Evolutionary conservation across 2,113 vertebrate genomes (phyloP).

Genomic region (Heterotis niloticus): DNA sequence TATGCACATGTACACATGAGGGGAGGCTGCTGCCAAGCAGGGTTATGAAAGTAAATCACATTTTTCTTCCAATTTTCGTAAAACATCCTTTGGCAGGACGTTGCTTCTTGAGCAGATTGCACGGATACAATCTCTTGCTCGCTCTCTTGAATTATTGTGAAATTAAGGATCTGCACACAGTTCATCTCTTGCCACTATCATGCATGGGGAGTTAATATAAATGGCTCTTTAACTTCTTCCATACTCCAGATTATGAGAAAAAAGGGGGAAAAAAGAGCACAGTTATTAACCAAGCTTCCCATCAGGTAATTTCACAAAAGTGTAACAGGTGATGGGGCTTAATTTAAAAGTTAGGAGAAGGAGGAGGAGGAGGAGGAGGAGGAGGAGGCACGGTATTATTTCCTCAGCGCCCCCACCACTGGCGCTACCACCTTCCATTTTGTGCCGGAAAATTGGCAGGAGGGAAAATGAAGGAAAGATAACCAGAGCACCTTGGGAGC

Average conservation of each 20-base stretch:
- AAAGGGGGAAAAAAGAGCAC: slow-evolving; percentile 1
- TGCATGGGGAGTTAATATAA: slow-evolving; percentile 20
- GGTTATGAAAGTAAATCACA: no score
- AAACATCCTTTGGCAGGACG: no score
- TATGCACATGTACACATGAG: no score
- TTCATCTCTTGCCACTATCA: slow-evolving; percentile 11
- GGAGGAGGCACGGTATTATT: slow-evolving; percentile 31
- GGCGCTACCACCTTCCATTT: slow-evolving; percentile 17
- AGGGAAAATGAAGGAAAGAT: slow-evolving; percentile 40
- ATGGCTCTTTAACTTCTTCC: slow-evolving; percentile 21
- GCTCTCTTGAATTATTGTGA: neutral
- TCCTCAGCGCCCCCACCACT: slow-evolving; percentile 29
- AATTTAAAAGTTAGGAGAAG: slow-evolving; percentile 33
- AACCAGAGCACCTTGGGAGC: slow-evolving; percentile 36
- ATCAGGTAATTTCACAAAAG: slow-evolving; percentile 25
- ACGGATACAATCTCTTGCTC: no score
- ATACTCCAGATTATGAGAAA: slow-evolving; percentile 12
- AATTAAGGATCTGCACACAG: slow-evolving; percentile 16
- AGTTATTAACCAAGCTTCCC: slow-evolving; percentile 21
- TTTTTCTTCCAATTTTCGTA: no score
- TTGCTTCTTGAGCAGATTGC: no score
- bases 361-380: slow-evolving; percentile 24
- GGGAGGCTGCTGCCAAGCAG: no score
- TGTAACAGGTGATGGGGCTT: slow-evolving; percentile 31
- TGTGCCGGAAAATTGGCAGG: slow-evolving; percentile 23